These are phyloP conservation scores for Aldabrachelys gigantea DNA, from an alignment of 2,113 vertebrate species.

Conservation along the genomic window DNA sequence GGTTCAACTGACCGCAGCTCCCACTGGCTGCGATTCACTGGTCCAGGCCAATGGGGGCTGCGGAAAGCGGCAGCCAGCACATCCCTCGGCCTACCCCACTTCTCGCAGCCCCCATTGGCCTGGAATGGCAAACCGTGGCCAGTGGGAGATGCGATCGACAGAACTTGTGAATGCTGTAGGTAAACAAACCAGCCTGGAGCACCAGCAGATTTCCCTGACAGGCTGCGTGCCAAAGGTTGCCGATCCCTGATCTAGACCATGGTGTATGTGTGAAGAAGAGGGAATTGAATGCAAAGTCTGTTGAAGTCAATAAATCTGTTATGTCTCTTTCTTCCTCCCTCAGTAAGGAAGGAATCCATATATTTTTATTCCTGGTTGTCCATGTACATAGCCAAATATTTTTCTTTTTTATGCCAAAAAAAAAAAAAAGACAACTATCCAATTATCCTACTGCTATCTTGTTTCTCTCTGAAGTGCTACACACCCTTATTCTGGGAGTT, in stretches of 20 bases:
- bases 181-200: no score
- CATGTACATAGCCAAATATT: fast-evolving
- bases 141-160: no score
- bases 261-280: not conserved
- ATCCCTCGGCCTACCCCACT: no score
- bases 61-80: no score
- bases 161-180: no score
- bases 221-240: no score
- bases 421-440: not conserved
- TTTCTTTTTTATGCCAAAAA: not conserved
- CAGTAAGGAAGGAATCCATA: not conserved
- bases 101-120: no score
- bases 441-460: not conserved
- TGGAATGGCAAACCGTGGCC: no score
- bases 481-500: not conserved
- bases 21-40: no score
- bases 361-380: not conserved
- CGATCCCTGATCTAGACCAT: not conserved
- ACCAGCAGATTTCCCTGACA: no score
- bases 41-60: no score
- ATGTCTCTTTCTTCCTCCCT: not conserved
- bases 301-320: not conserved
- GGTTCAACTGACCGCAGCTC: no score
- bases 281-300: not conserved
- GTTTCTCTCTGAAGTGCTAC: not conserved